phyloP scores from a whole-genome alignment of 2,797 vertebrate genomes.

The Enoplosus armatus region DNA sequence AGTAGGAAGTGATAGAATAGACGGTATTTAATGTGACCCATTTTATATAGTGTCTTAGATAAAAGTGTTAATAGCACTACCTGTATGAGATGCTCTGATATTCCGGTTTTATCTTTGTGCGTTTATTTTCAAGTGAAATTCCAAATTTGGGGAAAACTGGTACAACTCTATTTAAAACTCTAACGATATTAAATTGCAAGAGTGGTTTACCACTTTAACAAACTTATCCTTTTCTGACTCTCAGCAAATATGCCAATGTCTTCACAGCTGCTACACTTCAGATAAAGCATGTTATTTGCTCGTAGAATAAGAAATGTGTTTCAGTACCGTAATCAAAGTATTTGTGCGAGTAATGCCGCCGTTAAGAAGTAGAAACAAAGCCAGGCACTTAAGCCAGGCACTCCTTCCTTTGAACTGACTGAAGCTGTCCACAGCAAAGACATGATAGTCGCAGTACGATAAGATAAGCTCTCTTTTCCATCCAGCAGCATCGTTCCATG shows the following conservation, averaged over 20 bases:
- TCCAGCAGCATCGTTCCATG: constrained; percentile 61
- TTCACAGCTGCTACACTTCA: constrained; percentile 76
- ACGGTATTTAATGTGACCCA: constrained; percentile 2
- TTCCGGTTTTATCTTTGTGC: constrained; percentile 17
- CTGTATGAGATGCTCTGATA: not conserved
- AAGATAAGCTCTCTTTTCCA: constrained; percentile 81
- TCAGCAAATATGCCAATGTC: constrained; percentile 73
- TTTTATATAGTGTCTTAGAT: not conserved
- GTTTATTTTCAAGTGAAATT: constrained; percentile 53
- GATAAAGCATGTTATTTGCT: constrained; percentile 77
- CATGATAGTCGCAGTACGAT: constrained; percentile 71
- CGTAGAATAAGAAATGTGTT: constrained; percentile 58
- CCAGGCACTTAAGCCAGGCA: constrained; percentile 71
- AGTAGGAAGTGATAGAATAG: constrained; percentile 5
- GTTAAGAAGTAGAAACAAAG: constrained; percentile 75
- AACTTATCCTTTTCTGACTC: constrained; percentile 72
- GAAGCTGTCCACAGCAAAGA: constrained; percentile 70
- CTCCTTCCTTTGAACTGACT: constrained; percentile 66
- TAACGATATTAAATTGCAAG: constrained; percentile 60
- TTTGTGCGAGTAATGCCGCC: constrained; percentile 77
- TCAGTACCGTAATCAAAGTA: constrained; percentile 71
- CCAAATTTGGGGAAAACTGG: constrained; percentile 39
- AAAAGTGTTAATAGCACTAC: not conserved
- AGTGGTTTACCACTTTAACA: constrained; percentile 74
- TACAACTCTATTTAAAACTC: constrained; percentile 34